These are phyloP conservation scores for Sitta europaea DNA, from an alignment of 2,113 vertebrate genomes.

Conservation along the genomic window DNA sequence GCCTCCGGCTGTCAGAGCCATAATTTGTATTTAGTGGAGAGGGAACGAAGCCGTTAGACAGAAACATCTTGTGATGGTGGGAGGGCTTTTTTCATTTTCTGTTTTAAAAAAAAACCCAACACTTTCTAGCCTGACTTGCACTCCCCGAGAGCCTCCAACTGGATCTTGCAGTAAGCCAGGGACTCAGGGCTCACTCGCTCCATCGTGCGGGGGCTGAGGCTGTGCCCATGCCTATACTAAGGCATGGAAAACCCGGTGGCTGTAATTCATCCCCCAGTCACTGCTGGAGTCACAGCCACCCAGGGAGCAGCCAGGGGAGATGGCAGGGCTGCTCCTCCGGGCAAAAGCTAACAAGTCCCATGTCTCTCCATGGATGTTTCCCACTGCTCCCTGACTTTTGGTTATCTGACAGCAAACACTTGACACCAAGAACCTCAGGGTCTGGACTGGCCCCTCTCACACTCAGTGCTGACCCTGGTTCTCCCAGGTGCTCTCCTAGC, in stretches of 20 bases:
- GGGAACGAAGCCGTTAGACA: slow-evolving; percentile 59
- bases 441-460: background rate
- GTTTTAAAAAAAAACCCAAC: background rate
- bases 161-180: background rate
- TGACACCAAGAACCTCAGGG: accelerated
- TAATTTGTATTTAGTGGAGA: slow-evolving; percentile 59
- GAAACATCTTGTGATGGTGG: slow-evolving; percentile 66
- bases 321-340: background rate
- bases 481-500: background rate
- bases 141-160: background rate
- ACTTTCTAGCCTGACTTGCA: slow-evolving; percentile 33
- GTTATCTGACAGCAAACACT: background rate
- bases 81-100: slow-evolving; percentile 33
- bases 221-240: background rate
- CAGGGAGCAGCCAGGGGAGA: background rate
- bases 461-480: background rate
- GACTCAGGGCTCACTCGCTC: background rate
- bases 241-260: background rate
- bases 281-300: accelerated
- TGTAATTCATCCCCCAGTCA: background rate
- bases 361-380: accelerated
- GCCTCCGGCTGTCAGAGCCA: slow-evolving; percentile 48
- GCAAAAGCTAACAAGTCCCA: background rate
- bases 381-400: accelerated
- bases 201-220: background rate